These are phyloP conservation scores for Diploptera punctata DNA, from an alignment of 2,888 invertebrate genomes.

Conservation along the genomic window DNA sequence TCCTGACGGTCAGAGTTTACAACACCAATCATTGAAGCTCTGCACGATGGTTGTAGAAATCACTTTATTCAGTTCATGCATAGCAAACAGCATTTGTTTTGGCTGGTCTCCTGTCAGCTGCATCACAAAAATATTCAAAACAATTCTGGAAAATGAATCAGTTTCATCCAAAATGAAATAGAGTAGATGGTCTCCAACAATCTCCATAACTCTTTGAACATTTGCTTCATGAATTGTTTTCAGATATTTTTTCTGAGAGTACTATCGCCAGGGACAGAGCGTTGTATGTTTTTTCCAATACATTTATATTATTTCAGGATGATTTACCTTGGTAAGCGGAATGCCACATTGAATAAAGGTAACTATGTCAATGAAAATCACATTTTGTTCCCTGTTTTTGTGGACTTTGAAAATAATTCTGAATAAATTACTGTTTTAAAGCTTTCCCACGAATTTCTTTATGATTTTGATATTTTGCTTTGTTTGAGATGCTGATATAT, in stretches of 20 bases:
- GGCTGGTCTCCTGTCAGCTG: neutral
- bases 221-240: neutral
- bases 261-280: constrained; percentile 1
- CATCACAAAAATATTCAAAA: constrained; percentile 9
- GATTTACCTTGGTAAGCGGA: neutral
- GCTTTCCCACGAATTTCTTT: neutral
- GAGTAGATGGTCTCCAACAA: neutral
- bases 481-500: constrained; percentile 2
- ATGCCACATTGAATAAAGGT: constrained; percentile 1
- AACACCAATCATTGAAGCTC: neutral
- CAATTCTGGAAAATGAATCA: constrained; percentile 5
- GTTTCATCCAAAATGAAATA: neutral
- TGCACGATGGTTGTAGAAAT: neutral
- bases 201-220: neutral
- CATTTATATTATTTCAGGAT: neutral
- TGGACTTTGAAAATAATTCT: neutral
- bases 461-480: neutral
- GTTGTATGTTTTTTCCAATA: neutral
- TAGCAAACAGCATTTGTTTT: neutral
- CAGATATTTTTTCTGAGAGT: constrained; percentile 7
- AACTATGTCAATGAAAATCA: constrained; percentile 5
- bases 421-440: constrained; percentile 9
- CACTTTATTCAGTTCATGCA: neutral
- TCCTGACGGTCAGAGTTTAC: constrained; percentile 1
- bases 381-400: neutral